Percentiles rank a stretch among this genome's conserved stretches.
Conservation (phyloP, 2,888 invertebrate species). For the Meliscaeva auricollis region DNA sequence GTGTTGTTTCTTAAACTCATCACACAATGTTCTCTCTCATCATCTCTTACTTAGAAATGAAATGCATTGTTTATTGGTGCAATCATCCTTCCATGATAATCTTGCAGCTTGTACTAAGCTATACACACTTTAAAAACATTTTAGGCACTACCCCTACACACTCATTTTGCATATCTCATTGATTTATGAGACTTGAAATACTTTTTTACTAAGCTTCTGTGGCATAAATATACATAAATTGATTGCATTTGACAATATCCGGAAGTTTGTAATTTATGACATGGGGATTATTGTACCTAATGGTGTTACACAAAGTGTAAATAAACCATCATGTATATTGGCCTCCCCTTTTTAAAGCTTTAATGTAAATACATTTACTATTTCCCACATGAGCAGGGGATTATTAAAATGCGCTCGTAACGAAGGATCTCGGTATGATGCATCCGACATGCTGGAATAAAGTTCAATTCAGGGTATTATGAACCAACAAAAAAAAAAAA, state of each 20-base stretch:
- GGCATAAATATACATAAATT: conserved; percentile 51
- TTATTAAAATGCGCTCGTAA: conserved; percentile 32
- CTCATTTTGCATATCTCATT: neutral
- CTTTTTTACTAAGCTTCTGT: conserved; percentile 54
- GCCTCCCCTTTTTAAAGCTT: conserved; percentile 9
- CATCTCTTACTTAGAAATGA: too few relatives aligned
- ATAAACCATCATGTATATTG: conserved; percentile 41
- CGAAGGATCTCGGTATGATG: conserved; percentile 1
- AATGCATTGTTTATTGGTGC: too few relatives aligned
- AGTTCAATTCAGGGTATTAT: neutral
- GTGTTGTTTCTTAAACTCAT: too few relatives aligned
- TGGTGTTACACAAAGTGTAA: conserved; percentile 56
- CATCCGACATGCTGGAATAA: neutral
- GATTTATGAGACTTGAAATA: conserved; percentile 54
- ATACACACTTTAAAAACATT: neutral
- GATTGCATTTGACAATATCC: conserved; percentile 50
- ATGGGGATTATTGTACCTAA: conserved; percentile 47
- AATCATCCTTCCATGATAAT: too few relatives aligned
- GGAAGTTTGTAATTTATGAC: conserved; percentile 61
- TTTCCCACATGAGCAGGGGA: conserved; percentile 15
- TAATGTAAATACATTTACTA: conserved; percentile 23
- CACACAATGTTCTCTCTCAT: too few relatives aligned
- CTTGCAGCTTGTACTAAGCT: too few relatives aligned
- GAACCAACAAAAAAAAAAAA: neutral
- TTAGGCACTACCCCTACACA: neutral